A percentile compares a stretch with the other conserved stretches of the same genome.
These are phyloP conservation scores for Clavelina lepadiformis DNA, from an alignment of 23 tunicate genomes.

Conservation along the genomic window DNA sequence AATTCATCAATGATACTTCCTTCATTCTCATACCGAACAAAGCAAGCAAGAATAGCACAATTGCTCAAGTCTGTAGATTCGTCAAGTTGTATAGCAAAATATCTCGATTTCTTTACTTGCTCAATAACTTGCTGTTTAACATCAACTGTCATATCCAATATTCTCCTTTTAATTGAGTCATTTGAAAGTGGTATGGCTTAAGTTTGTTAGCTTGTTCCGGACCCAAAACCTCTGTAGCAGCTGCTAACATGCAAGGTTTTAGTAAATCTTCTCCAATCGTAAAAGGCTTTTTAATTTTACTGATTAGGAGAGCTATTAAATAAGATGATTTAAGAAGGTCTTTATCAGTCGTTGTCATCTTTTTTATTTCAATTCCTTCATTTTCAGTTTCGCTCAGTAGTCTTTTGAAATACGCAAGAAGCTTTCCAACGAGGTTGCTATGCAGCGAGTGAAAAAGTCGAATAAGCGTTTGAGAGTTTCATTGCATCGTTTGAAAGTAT, in stretches of 20 bases:
- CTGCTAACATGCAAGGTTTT: conserved; percentile 43
- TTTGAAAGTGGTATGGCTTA: conserved; percentile 13
- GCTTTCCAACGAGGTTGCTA: conserved; percentile 40
- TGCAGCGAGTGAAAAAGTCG: conserved; percentile 36
- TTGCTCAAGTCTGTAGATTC: conserved; percentile 6
- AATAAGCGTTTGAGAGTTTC: conserved; percentile 35
- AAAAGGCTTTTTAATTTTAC: conserved; percentile 45
- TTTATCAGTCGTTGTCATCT: conserved; percentile 41
- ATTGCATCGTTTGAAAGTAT: conserved; percentile 28
- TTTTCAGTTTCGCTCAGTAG: conserved; percentile 42
- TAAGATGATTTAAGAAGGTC: conserved; percentile 30
- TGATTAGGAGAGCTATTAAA: conserved; percentile 21
- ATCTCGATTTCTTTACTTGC: conserved; percentile 1
- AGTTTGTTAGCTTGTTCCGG: conserved; percentile 4
- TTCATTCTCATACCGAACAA: background rate
- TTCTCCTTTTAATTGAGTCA: conserved; percentile 6
- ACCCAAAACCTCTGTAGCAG: conserved; percentile 51
- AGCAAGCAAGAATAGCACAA: conserved; percentile 9
- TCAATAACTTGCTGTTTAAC: conserved; percentile 5
- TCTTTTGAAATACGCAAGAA: conserved; percentile 49
- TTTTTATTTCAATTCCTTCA: conserved; percentile 24
- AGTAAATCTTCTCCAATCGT: conserved; percentile 45
- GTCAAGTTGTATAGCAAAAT: conserved; percentile 15
- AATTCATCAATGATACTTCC: conserved; percentile 31
- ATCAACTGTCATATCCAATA: conserved; percentile 8